Evolutionary conservation across 2,888 invertebrate genomes (phyloP), one percentile per base, ranked within the genome.

Genomic region (Chrysolina haemoptera): DNA sequence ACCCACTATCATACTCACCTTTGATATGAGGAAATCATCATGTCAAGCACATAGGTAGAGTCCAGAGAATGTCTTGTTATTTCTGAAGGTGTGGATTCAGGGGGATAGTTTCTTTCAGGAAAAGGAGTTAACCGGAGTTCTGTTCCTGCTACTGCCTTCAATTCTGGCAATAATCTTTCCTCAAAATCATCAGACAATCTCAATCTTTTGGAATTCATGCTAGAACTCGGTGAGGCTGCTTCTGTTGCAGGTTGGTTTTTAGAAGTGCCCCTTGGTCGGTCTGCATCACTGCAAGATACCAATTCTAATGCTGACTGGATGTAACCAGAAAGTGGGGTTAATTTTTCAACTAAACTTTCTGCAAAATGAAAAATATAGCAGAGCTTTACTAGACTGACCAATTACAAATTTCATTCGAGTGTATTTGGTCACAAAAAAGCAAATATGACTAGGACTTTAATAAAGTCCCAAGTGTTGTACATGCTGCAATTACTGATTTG

Each of bases 31-130:
- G 89, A 85, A 55, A 94, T 86, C 86, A 95, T 89, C 1, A 90
- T 88, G 74, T 94, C 92, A 73, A 96, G 87, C 2, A 91, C 90
- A 86, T 92, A 95, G 46, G 93, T 92, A 64, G 92, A 92, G 86
- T 98, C 98, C 83, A 98, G 90, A 77, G 94, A 94, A 88, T 96
- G 95, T 81, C 91, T 92, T 0, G 98, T 97, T 65, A 98, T 93
- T 88, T 98, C 95, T 48, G 93, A 90, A 0, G 98, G 95, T 1
- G 93, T 91, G 0, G 95, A 91, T 14, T 93, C 93, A 6, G 92
- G 92, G 0, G 97, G 97, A 84, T 93, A 96, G 82, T 91, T 91
- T 81, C 92, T 91, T 27, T 91, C 90, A 0, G 97, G 96, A 79
- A 98, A 91, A 78, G 89, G 86, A 14, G 94, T 93, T 80, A 97